Base-by-base conservation (phyloP, 2,797 vertebrate species). In the Gallinago nigripennis region DNA sequence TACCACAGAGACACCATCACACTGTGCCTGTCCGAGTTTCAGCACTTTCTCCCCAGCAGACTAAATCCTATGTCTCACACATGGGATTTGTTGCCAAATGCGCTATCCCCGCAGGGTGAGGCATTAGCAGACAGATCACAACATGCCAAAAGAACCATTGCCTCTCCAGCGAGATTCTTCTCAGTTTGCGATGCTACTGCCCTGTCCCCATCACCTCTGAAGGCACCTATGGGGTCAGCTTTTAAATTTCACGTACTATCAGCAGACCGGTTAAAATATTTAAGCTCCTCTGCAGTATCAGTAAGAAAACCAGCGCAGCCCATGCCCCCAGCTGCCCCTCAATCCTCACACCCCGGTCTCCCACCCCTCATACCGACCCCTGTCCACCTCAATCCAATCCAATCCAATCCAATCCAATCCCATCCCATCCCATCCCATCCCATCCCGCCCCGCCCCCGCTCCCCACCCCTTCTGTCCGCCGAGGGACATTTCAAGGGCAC, bases 71-170 rank as follows among this genome's bases (percentile, higher is more conserved):
- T 0, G 1, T 56, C 12, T 51, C 12, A 23, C 7, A 11, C 4
- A 15, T 0, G 5, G n/a, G 10, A 70, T 14, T 45, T 14, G 5
- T 8, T 30, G 35, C 25, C 11, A 35, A 51, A 43, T 0, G 0
- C 16, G 15, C 50, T 51, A 31, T 57, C 43, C 27, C 33, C 2
- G 3, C 6, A 12, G 35, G 35, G 4, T 27, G 45, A 50, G 35
- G 35, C 43, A 41, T 48, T 12, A 17, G 50, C 57, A 54, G 53
- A 19, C 4, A 17, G 41, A 39, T 43, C 75, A 33, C 1, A 5
- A 63, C 13, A 10, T 2, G 5, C 17, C 30, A 31, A 11, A 54
- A 54, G 30, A 30, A 54, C 30, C 30, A 54, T 17, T 11, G 18
- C 53, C 35, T 35, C 35, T 35, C 35, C 35, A 35, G 35, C 35